These are phyloP conservation scores for Sturnus vulgaris DNA, from an alignment of 2,113 vertebrate species.

Conservation along the genomic window DNA sequence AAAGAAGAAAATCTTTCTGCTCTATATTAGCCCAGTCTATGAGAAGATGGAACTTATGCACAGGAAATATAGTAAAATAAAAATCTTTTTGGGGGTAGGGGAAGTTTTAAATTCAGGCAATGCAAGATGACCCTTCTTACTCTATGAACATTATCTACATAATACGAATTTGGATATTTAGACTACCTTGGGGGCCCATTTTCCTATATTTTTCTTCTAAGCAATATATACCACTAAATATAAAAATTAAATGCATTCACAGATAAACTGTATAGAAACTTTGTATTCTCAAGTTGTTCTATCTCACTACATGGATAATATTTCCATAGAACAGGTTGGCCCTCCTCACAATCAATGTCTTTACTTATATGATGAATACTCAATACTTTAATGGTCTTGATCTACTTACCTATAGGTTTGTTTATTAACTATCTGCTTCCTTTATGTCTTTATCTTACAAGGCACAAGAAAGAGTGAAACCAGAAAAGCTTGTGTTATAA, in stretches of 20 bases:
- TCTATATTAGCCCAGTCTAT: background rate
- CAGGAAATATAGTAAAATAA: background rate
- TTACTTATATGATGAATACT: background rate
- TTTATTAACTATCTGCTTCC: background rate
- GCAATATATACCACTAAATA: background rate
- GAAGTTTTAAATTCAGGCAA: background rate
- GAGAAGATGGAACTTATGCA: background rate
- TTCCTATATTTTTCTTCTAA: background rate
- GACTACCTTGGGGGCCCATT: background rate
- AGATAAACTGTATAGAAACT: background rate
- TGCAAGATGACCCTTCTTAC: background rate
- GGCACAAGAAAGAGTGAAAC: background rate
- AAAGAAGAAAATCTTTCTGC: background rate
- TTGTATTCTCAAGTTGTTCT: background rate
- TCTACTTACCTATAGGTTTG: background rate
- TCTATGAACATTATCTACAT: background rate
- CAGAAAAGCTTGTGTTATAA: background rate
- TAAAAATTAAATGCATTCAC: background rate
- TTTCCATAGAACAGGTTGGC: background rate
- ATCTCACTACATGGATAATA: background rate
- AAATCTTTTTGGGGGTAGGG: accelerated
- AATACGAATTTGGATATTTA: background rate
- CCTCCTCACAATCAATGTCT: background rate
- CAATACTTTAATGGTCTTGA: background rate
- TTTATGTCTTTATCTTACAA: background rate